phyloP scores from a whole-genome alignment of 37 sponge, comb jelly and placozoan genomes.

The Bolinopsis microptera region DNA sequence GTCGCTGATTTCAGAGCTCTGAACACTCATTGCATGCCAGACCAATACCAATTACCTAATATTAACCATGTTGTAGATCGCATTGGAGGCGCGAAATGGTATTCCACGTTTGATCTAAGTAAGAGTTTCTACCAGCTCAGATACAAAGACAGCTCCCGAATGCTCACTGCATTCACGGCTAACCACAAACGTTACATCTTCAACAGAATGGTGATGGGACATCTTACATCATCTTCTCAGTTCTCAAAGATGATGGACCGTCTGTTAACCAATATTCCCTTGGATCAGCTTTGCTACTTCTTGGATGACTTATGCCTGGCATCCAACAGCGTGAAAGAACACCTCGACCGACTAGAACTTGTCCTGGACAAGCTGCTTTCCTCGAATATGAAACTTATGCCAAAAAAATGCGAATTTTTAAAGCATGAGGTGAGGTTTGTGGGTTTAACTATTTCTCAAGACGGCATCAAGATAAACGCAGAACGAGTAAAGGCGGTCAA shows the following conservation, averaged over 20 bases:
- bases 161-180: slow-evolving; percentile 9
- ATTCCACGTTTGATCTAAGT: slow-evolving; percentile 6
- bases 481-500: slow-evolving; percentile 25
- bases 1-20: slow-evolving; percentile 34
- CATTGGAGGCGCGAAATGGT: slow-evolving; percentile 28
- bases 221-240: not conserved
- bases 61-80: not conserved
- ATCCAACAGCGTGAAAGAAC: not conserved
- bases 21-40: slow-evolving; percentile 24
- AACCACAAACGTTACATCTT: not conserved
- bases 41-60: not conserved
- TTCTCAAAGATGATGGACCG: slow-evolving; percentile 28
- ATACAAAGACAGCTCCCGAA: not conserved
- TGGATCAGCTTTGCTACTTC: not conserved
- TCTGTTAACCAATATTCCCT: not conserved
- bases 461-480: not conserved
- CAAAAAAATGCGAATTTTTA: not conserved
- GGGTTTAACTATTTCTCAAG: slow-evolving; percentile 4
- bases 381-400: not conserved
- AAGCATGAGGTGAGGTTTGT: not conserved
- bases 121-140: not conserved
- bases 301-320: not conserved
- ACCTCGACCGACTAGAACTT: not conserved
- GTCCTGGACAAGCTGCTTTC: not conserved
- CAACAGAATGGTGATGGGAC: slow-evolving; percentile 34